Evolutionary conservation across 2,888 invertebrate genomes (phyloP), one percentile per base, ranked within the genome.

Genomic region (Aphrophora alni): DNA sequence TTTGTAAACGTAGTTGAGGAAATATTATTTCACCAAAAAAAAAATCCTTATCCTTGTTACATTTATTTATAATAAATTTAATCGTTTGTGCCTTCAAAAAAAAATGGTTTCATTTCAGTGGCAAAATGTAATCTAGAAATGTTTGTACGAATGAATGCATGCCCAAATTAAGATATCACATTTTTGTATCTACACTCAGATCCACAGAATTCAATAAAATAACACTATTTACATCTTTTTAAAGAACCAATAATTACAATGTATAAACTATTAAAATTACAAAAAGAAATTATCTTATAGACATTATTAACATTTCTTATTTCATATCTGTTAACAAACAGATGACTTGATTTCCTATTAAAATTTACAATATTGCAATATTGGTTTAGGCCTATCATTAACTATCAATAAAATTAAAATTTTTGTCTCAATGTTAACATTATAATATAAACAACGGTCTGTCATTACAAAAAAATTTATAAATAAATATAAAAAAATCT

Each of bases 291-390:
- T 12, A 21, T 5, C 21, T 59, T 59, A 59, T 14, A 59, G 4
- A 59, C 21, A 59, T 59, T 21, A 21, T 59, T 59, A 3, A 59
- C n/a, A n/a, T n/a, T n/a, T n/a, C n/a, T n/a, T n/a, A n/a, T n/a
- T n/a, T 21, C 59, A 59, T 8, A 44, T 59, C 59, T 10, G 59
- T 59, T 14, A 44, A 10, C 7, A 5, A 59, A 59, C 21, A 59
- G 59, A 59, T n/a, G n/a, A n/a, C n/a, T 21, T 4, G 21, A 59
- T 59, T 59, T 21, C 59, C 59, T 59, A 59, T 59, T 59, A 59
- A 59, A 59, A 59, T 59, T 59, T 59, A 59, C 59, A 59, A 21
- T 59, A 59, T 59, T 59, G 59, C 59, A 59, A 59, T 59, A 59
- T 59, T 59, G 59, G n/a, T 59, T 44, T 59, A 59, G 59, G 59